Evolutionary conservation across 2,113 vertebrate species (phyloP).

Genomic region (Numenius arquata): DNA sequence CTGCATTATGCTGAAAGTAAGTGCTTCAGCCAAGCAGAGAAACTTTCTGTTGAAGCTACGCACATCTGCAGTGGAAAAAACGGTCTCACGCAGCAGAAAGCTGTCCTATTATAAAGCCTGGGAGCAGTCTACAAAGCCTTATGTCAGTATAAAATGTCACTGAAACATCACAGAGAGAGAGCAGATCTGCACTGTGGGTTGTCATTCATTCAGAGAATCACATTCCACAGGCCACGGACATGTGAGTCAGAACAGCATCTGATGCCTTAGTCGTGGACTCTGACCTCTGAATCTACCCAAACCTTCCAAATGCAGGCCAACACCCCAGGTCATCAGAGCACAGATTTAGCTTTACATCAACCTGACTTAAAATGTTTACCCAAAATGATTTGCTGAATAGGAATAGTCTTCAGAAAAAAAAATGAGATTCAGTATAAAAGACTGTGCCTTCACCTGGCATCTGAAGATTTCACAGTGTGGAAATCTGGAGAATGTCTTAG

Average conservation of each 20-base stretch:
- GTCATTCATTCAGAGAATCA: background rate
- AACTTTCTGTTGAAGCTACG: background rate
- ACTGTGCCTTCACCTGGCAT: background rate
- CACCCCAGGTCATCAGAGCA: background rate
- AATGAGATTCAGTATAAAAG: background rate
- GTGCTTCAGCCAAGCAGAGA: background rate
- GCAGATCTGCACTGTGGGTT: background rate
- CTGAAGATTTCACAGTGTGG: background rate
- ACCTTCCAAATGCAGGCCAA: background rate
- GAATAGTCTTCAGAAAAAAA: background rate
- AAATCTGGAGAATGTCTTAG: background rate
- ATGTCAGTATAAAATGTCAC: background rate
- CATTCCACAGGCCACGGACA: background rate
- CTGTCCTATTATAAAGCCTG: conserved; percentile 7
- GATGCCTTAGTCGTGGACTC: background rate
- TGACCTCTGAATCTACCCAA: background rate
- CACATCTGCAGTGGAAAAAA: background rate
- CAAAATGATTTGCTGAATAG: background rate
- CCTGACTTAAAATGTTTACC: background rate
- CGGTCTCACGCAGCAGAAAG: background rate
- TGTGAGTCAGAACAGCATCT: background rate
- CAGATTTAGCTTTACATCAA: background rate
- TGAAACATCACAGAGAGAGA: background rate
- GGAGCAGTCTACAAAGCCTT: background rate
- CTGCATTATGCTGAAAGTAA: conserved; percentile 2